Conservation (phyloP, 2,888 invertebrate genomes). For the Orthosia cruda region DNA sequence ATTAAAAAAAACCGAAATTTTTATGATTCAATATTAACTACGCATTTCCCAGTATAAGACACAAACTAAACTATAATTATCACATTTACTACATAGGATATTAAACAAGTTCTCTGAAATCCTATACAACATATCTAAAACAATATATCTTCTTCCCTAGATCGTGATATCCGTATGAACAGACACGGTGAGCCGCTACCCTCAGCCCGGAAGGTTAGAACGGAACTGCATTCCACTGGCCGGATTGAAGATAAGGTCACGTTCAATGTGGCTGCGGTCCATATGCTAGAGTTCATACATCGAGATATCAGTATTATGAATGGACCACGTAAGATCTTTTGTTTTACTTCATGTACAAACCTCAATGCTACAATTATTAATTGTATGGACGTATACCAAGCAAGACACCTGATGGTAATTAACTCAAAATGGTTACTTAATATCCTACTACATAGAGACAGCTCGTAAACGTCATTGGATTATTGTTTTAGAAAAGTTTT, state of each 20-base stretch:
- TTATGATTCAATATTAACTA: too few relatives aligned
- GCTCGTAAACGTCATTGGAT: too few relatives aligned
- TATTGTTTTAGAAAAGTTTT: too few relatives aligned
- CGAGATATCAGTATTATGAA: constrained; percentile 80
- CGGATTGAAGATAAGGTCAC: constrained; percentile 77
- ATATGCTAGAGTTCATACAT: constrained; percentile 80
- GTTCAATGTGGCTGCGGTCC: constrained; percentile 78
- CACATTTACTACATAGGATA: too few relatives aligned
- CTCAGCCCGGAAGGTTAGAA: constrained; percentile 81
- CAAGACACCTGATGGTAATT: too few relatives aligned
- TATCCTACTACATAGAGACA: too few relatives aligned
- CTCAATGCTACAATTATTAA: too few relatives aligned
- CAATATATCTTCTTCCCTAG: constrained; percentile 51
- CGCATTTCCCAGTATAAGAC: background rate
- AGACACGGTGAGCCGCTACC: constrained; percentile 77
- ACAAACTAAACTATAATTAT: background rate
- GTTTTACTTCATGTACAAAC: background rate
- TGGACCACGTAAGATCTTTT: constrained; percentile 77
- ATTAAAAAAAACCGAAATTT: too few relatives aligned
- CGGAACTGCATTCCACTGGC: constrained; percentile 78
- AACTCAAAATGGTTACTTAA: too few relatives aligned
- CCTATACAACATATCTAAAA: background rate
- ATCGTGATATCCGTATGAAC: constrained; percentile 74
- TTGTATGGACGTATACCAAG: too few relatives aligned
- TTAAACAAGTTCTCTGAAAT: background rate